Evolutionary conservation across 2,113 vertebrate genomes (phyloP).

Genomic region (Malurus elegans): DNA sequence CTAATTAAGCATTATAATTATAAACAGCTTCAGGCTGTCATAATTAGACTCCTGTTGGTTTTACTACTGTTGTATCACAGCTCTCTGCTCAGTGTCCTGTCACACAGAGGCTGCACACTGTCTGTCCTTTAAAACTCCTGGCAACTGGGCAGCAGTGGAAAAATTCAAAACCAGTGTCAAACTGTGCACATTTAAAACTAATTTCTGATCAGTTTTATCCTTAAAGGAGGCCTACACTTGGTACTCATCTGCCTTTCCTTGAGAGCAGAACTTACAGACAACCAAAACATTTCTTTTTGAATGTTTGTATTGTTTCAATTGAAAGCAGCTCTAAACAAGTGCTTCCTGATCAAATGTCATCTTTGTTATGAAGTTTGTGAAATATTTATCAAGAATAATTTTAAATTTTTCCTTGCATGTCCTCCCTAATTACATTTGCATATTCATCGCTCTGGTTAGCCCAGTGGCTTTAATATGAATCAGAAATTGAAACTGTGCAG

Average conservation of each 20-base stretch:
- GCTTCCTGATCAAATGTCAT: constrained; percentile 27
- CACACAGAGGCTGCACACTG: not conserved
- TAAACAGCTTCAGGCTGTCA: constrained; percentile 16
- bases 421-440: constrained; percentile 36
- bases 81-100: not conserved
- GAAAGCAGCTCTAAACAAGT: not conserved
- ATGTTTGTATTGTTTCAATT: not conserved
- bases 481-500: not conserved
- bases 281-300: not conserved
- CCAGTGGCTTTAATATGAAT: not conserved
- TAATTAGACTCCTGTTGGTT: constrained; percentile 24
- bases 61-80: not conserved
- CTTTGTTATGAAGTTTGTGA: not conserved
- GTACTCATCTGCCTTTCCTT: not conserved
- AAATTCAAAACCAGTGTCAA: not conserved
- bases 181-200: not conserved
- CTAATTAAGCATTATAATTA: constrained; percentile 39
- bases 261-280: not conserved
- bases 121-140: not conserved
- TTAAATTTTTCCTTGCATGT: not conserved
- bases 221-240: not conserved
- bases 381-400: constrained; percentile 24
- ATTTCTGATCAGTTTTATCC: not conserved
- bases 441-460: constrained; percentile 3
- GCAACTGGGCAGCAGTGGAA: not conserved